phyloP scores from a whole-genome alignment of 2,113 vertebrate species.

The Danio rerio region DNA sequence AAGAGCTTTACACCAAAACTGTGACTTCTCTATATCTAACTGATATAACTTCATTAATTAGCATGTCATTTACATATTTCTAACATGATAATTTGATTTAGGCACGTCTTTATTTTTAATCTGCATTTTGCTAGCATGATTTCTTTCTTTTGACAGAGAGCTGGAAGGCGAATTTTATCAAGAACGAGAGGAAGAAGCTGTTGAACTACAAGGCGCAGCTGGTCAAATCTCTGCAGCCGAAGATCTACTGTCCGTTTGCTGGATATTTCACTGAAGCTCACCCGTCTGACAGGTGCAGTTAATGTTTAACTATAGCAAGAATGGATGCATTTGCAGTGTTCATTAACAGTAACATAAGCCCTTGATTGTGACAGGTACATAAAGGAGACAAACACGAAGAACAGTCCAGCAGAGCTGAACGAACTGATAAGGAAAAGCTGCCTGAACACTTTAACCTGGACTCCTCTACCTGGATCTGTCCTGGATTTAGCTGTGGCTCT shows the following conservation, averaged over 20 bases:
- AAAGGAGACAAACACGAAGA: slow-evolving; percentile 80
- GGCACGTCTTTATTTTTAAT: no score
- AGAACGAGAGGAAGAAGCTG: slow-evolving; percentile 80
- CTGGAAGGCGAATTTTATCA: slow-evolving; percentile 80
- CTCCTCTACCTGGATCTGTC: slow-evolving; percentile 75
- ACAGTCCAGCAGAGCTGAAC: slow-evolving; percentile 75
- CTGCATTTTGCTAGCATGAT: neutral
- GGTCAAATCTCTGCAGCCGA: slow-evolving; percentile 76
- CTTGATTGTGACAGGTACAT: slow-evolving; percentile 71
- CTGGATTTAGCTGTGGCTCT: slow-evolving; percentile 77
- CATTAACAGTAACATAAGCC: neutral
- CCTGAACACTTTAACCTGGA: slow-evolving; percentile 74
- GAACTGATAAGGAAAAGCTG: slow-evolving; percentile 68
- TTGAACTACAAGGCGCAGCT: slow-evolving; percentile 80
- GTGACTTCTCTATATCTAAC: no score
- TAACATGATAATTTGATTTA: no score
- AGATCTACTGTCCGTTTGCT: slow-evolving; percentile 80
- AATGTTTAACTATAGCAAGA: no score
- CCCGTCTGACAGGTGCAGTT: slow-evolving; percentile 79
- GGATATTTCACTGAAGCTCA: slow-evolving; percentile 85
- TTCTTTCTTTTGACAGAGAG: slow-evolving; percentile 59
- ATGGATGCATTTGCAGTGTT: no score
- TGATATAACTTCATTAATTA: no score
- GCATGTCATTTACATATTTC: no score
- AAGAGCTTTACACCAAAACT: neutral